These are phyloP conservation scores for Heliothis subflexa DNA, from an alignment of 1,140 invertebrate species.

Conservation along the genomic window DNA sequence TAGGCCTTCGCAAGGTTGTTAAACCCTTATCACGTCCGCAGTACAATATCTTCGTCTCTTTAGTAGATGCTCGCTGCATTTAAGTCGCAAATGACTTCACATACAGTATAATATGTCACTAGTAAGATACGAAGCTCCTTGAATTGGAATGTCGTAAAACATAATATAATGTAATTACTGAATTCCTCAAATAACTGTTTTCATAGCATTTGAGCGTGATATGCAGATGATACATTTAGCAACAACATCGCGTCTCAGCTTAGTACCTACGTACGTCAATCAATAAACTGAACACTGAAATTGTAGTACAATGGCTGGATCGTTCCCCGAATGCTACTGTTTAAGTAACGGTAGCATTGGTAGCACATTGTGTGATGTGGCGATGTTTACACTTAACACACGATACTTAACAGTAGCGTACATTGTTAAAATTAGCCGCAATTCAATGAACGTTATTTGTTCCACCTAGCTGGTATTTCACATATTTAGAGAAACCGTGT, in stretches of 20 bases:
- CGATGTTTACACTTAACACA: slow-evolving; percentile 68
- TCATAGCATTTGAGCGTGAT: neutral
- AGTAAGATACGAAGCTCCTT: slow-evolving; percentile 1
- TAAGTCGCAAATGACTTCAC: neutral
- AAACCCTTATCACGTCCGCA: slow-evolving; percentile 13
- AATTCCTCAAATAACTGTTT: no score
- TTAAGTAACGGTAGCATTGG: slow-evolving; percentile 64
- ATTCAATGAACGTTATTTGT: slow-evolving; percentile 67
- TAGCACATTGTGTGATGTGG: slow-evolving; percentile 63
- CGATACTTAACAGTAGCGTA: slow-evolving; percentile 67
- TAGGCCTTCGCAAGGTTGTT: neutral
- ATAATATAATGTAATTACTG: no score
- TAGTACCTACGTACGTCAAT: slow-evolving; percentile 2
- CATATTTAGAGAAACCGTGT: slow-evolving; percentile 64
- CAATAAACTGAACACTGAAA: slow-evolving; percentile 41
- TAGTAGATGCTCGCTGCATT: neutral
- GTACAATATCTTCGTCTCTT: neutral
- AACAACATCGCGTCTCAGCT: neutral
- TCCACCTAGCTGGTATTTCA: slow-evolving; percentile 59
- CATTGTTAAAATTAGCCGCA: slow-evolving; percentile 73
- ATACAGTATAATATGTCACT: neutral
- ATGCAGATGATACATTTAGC: neutral
- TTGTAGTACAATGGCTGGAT: slow-evolving; percentile 28
- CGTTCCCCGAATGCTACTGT: slow-evolving; percentile 62
- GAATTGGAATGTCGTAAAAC: neutral